Percentiles rank a stretch among this genome's conserved stretches.
phyloP scores from a whole-genome alignment of 2,797 vertebrate species.

The Hypotaenidia philippensis region DNA sequence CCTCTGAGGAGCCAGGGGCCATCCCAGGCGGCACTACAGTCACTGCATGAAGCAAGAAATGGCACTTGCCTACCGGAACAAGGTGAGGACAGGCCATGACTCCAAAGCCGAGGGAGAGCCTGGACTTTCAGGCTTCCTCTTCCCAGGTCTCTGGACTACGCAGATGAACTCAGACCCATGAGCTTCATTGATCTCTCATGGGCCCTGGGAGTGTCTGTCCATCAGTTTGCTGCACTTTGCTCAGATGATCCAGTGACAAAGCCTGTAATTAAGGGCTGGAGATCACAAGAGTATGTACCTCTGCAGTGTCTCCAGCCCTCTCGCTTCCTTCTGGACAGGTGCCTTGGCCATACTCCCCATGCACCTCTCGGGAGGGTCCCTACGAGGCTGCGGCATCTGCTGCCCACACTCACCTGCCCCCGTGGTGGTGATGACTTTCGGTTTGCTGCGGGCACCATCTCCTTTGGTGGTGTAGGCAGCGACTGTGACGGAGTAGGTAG shows the following conservation, averaged over 20 bases:
- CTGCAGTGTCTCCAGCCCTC: not conserved
- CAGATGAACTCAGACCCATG: conserved; percentile 3
- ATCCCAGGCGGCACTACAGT: not conserved
- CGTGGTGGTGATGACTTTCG: conserved; percentile 90
- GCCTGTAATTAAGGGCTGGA: conserved; percentile 7
- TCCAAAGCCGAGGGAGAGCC: conserved; percentile 28
- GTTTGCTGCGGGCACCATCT: conserved; percentile 94
- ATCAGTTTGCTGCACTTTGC: conserved; percentile 6
- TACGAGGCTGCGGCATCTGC: not conserved
- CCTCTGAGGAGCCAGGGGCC: not conserved
- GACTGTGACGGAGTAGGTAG: conserved; percentile 93
- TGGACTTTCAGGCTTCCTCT: conserved; percentile 40
- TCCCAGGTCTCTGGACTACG: not conserved
- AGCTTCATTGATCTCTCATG: not conserved
- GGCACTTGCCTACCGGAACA: not conserved
- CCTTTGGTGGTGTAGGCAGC: conserved; percentile 95
- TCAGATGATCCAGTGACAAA: conserved; percentile 32
- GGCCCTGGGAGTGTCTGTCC: not conserved
- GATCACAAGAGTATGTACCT: conserved; percentile 25
- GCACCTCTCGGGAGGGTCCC: conserved; percentile 76
- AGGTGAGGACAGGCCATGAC: not conserved
- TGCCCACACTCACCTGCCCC: conserved; percentile 89
- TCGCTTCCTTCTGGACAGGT: not conserved
- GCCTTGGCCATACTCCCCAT: not conserved
- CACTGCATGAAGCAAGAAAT: conserved; percentile 14